Conservation (phyloP, 2,113 vertebrate species). For the Petrocephalus microphthalmus region DNA sequence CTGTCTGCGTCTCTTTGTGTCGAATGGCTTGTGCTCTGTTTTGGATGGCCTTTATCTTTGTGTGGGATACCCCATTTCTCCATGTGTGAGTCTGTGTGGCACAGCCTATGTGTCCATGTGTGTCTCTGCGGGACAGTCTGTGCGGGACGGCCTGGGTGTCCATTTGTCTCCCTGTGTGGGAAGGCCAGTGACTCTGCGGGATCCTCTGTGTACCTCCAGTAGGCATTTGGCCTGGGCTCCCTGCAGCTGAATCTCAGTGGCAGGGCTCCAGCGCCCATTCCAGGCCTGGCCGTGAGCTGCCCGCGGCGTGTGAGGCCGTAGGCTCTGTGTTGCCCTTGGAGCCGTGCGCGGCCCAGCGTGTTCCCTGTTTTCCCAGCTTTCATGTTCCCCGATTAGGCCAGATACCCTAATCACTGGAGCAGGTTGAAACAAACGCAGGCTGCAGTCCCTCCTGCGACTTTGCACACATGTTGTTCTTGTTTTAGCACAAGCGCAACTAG, state of each 20-base stretch:
- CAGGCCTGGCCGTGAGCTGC: conserved; percentile 27
- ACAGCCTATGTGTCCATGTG: not conserved
- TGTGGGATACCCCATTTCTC: not conserved
- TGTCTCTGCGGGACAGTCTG: not conserved
- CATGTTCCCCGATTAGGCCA: conserved; percentile 25
- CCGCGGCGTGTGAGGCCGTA: conserved; percentile 43
- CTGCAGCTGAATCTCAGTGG: conserved; percentile 43
- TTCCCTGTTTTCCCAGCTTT: conserved; percentile 18
- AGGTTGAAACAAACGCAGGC: not conserved
- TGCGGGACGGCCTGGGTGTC: not conserved
- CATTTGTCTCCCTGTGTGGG: not conserved
- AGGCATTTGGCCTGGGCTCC: conserved; percentile 25
- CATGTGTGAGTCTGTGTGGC: not conserved
- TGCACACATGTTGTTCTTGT: not conserved
- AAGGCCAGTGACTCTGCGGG: not conserved
- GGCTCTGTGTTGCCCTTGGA: conserved; percentile 50
- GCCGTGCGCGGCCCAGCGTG: conserved; percentile 21
- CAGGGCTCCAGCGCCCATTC: conserved; percentile 43
- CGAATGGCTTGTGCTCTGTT: not conserved
- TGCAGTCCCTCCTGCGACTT: not conserved
- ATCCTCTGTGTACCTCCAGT: conserved; percentile 10
- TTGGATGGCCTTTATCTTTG: too few species aligned
- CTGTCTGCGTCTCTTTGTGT: not conserved
- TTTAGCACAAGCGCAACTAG: not conserved
- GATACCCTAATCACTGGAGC: conserved; percentile 19